A percentile compares a stretch with the other conserved stretches of the same genome.
Conservation (phyloP, 2,888 invertebrate genomes). For the Nudaria mundana region DNA sequence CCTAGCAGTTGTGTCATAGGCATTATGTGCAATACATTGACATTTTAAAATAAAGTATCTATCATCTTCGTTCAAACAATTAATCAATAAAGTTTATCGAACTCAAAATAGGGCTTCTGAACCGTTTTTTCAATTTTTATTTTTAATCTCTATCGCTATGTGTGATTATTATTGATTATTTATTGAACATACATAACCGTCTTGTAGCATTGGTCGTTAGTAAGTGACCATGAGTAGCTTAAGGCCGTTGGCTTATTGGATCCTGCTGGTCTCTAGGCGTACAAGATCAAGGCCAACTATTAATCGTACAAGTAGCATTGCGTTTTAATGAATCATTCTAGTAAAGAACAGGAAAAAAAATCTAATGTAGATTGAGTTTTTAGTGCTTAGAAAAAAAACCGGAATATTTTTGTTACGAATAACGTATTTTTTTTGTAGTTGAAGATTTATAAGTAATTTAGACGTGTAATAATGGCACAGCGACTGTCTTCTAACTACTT, state of each 20-base stretch:
- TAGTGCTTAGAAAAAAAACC: constrained; percentile 7
- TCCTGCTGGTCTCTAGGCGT: neutral
- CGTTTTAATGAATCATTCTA: constrained; percentile 22
- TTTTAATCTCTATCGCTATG: constrained; percentile 37
- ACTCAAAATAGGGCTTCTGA: constrained; percentile 48
- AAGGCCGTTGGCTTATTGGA: no score
- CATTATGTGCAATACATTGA: no score
- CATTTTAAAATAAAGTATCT: neutral
- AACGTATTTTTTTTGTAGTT: constrained; percentile 5
- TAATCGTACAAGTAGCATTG: constrained; percentile 4
- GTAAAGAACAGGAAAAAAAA: constrained; percentile 10
- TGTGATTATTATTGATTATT: no score
- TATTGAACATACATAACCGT: no score
- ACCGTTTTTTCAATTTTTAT: no score
- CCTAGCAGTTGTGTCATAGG: no score
- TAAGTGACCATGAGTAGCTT: no score
- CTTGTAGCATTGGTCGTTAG: no score
- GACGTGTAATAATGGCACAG: constrained; percentile 2
- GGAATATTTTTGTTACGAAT: constrained; percentile 2
- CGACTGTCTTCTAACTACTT: no score
- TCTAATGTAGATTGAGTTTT: constrained; percentile 10
- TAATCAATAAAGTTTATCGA: constrained; percentile 49
- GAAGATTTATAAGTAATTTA: constrained; percentile 8
- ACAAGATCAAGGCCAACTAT: constrained; percentile 1
- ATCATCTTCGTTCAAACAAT: constrained; percentile 1